Conservation (phyloP, 2,113 vertebrate species). For the Mesoclemmys tuberculata region DNA sequence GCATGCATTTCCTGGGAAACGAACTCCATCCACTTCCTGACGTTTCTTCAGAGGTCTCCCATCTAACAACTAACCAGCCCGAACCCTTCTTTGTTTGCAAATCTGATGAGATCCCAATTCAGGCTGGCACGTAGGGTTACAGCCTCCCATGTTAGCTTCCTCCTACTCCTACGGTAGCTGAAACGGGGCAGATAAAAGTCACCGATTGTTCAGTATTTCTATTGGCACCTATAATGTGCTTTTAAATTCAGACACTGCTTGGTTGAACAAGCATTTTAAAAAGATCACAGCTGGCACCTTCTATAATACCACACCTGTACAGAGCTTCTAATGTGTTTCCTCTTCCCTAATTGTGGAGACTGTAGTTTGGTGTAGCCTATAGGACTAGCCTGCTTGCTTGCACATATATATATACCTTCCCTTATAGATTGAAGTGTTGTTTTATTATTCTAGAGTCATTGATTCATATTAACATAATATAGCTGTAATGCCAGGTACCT, state of each 20-base stretch:
- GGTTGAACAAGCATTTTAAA: slow-evolving; percentile 12
- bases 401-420: too few species aligned
- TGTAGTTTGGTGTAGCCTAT: neutral
- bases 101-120: neutral
- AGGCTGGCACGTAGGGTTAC: neutral
- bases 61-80: neutral
- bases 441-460: too few species aligned
- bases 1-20: neutral
- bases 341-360: slow-evolving; percentile 21
- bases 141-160: neutral
- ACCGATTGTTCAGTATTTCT: neutral
- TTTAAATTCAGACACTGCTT: slow-evolving; percentile 40
- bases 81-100: neutral
- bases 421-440: too few species aligned
- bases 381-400: too few species aligned
- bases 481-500: too few species aligned
- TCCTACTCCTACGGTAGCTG: neutral
- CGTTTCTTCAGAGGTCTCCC: neutral
- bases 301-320: neutral
- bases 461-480: too few species aligned
- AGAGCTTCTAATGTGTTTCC: neutral
- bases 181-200: neutral
- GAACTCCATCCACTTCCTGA: neutral
- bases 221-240: slow-evolving; percentile 27
- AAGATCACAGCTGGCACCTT: slow-evolving; percentile 59